Evolutionary conservation across 1,140 invertebrate genomes (phyloP), one percentile per base, ranked within the genome.

Genomic region (Trichomalopsis sarcophagae): DNA sequence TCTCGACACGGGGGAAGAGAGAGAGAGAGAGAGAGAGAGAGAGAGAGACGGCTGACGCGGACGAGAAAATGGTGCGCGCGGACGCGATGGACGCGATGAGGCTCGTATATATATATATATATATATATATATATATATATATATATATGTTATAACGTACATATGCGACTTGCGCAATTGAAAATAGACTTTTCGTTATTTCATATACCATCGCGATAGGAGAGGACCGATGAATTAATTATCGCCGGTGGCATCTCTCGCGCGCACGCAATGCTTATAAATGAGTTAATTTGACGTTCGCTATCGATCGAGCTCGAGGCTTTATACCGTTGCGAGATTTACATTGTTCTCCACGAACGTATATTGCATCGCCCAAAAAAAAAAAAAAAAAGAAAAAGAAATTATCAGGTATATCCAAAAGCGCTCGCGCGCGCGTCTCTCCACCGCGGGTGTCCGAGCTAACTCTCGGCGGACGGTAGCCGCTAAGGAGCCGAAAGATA

Each of bases 401-500:
- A 50, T 50, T 2, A 10, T 9, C 11, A 3, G 50, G 17, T 0
- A 55, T 14, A 55, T 55, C 50, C 17, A 55, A 55, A 55, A 55
- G 50, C 50, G 13, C 13, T 1, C 50, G 5, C 13, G 11, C 50
- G 5, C 14, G 14, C 17, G 47, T 5, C 50, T 17, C 50, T 14
- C 50, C 5, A 62, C 50, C 5, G n/a, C 55, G 55, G 55, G 55
- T 62, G 55, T 62, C 55, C 55, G 21, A 62, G 55, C 55, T 62
- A 62, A 62, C 55, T 62, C 40, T 30, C n/a, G 33, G 23, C 23
- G 79, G 68, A 87, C 89, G 87, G 90, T 90, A 90, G 90, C 90
- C 84, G 86, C 86, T 84, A 88, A 88, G 84, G 55, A 62, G 83
- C 89, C 88, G 77, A 89, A 87, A 91, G 90, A 91, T 91, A 91